phyloP scores from a whole-genome alignment of 2,888 invertebrate genomes.

The Amphimallon solstitiale region DNA sequence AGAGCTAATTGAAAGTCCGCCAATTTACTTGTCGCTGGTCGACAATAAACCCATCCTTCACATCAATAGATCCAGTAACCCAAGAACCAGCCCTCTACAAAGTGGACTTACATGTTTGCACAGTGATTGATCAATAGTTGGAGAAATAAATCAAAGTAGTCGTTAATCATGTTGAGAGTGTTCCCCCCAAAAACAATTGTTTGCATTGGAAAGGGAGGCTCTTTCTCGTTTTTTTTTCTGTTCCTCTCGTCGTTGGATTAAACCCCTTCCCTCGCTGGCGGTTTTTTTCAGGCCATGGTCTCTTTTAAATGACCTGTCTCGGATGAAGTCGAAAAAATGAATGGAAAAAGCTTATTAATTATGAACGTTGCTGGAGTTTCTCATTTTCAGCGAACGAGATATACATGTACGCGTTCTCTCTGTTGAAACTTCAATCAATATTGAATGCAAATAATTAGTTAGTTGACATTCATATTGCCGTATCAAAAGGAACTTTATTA shows the following conservation, averaged over 20 bases:
- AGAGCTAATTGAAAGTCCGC: constrained; percentile 35
- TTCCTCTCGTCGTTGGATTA: neutral
- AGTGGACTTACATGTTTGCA: constrained; percentile 54
- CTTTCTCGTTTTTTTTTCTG: constrained; percentile 2
- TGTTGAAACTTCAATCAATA: too few relatives aligned
- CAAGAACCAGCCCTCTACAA: constrained; percentile 41
- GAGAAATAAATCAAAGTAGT: constrained; percentile 57
- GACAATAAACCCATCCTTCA: constrained; percentile 23
- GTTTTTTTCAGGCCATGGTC: neutral
- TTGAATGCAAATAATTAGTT: too few relatives aligned
- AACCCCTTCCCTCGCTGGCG: neutral
- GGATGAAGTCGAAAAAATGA: constrained; percentile 1
- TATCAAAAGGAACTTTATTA: too few relatives aligned
- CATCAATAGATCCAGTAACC: constrained; percentile 21
- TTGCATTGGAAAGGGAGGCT: constrained; percentile 42
- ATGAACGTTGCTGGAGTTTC: constrained; percentile 10
- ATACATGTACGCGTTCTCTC: too few relatives aligned
- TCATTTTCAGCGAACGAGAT: neutral
- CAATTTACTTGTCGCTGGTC: constrained; percentile 31
- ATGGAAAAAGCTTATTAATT: constrained; percentile 25
- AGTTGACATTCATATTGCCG: too few relatives aligned
- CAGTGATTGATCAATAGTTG: constrained; percentile 54
- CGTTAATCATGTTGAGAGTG: constrained; percentile 57
- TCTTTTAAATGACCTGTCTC: constrained; percentile 19
- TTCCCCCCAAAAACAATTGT: constrained; percentile 49